Evolutionary conservation across 2,113 vertebrate species (phyloP), one percentile per base, ranked within the genome.

Genomic region (Bufo gargarizans): DNA sequence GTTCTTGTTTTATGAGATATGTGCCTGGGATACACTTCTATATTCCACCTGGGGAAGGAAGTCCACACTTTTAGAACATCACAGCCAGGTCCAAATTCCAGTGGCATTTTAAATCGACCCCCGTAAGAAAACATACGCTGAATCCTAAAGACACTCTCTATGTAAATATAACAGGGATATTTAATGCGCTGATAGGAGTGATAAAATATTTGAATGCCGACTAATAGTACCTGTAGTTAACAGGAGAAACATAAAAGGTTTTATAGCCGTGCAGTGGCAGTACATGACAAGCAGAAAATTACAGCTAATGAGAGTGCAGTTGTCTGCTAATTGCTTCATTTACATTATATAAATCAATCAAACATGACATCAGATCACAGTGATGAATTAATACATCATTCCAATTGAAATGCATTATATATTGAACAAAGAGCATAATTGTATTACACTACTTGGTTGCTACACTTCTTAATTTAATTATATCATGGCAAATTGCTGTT

Each of bases 391-490:
- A 77, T 77, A 77, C 84, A 76, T 53, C 84, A 63, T 77, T 77
- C 6, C 33, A 59, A 76, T 85, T 59, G 17, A 45, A 76, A 85
- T 77, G 71, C 49, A 76, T 76, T 85, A n/a, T 76, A 58, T 22
- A 76, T 72, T 45, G 50, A 85, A 85, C 67, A 85, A 85, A 85
- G 79, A 69, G 17, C 20, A n/a, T 76, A 85, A 85, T 85, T 85
- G 71, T 77, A 61, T 85, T 76, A 85, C 71, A 85, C 53, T 12
- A 20, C 71, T 45, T 59, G 56, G 33, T 76, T 77, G 33, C 53
- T 76, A 59, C 84, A 61, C 33, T 59, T 33, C 45, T 76, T 63
- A 77, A 76, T 19, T 49, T 11, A 85, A 85, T 76, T 85, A 77
- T 59, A 76, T 11, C 77, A 17, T 72, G 43, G 50, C 0, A 13